Evolutionary conservation across 2,888 invertebrate species (phyloP).

Genomic region (Dione vanillae): DNA sequence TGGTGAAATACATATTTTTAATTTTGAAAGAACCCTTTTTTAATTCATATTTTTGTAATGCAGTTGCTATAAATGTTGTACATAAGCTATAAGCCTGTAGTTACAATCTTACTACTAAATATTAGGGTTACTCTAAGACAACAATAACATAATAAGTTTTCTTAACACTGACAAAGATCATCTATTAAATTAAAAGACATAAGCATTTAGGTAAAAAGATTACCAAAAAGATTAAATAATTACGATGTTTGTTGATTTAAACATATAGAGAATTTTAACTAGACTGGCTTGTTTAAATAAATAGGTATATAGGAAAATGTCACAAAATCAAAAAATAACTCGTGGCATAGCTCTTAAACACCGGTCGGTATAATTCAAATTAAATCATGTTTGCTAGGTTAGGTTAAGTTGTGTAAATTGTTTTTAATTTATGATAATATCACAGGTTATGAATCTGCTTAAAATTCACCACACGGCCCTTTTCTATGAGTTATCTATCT

Average conservation of each 20-base stretch:
- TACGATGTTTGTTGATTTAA: too few species aligned
- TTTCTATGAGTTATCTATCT: too few species aligned
- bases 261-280: too few species aligned
- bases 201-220: too few species aligned
- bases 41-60: neutral
- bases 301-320: neutral
- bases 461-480: neutral
- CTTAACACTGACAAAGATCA: neutral
- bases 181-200: neutral
- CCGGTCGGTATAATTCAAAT: neutral
- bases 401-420: neutral
- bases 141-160: neutral
- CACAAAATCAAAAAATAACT: neutral
- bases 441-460: neutral
- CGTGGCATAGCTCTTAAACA: neutral
- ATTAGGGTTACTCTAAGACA: neutral
- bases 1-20: too few species aligned
- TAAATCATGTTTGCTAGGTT: neutral
- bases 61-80: neutral
- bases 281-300: too few species aligned
- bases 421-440: conserved; percentile 7
- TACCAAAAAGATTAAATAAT: too few species aligned
- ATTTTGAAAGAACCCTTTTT: too few species aligned
- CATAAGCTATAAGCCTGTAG: too few species aligned
- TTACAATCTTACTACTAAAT: too few species aligned